Evolutionary conservation across 2,113 vertebrate species (phyloP), one percentile per base, ranked within the genome.

Genomic region (Austrofundulus limnaeus): DNA sequence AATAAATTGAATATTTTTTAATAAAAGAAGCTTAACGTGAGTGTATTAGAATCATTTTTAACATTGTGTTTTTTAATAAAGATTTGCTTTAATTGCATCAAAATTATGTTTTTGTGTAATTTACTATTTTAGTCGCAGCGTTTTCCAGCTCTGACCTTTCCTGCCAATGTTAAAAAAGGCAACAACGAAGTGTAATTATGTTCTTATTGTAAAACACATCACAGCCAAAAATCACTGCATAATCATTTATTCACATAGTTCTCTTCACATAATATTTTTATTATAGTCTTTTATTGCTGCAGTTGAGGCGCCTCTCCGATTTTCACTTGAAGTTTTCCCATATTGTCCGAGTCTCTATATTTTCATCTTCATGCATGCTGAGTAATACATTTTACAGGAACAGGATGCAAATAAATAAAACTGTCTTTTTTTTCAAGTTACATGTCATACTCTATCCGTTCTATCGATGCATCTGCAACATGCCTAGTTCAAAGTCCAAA

Each of bases 341-440:
- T 81, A 80, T 37, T 11, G 76, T 74, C 83, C 68, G 71, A 79
- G 78, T 87, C 72, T 80, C 81, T 82, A 81, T 74, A 78, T 87
- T 85, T 84, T 90, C 81, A 80, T 88, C 80, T 77, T 87, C 85
- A 90, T 79, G 88, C 92, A 93, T 93, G 92, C 91, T 90, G 85
- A 84, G 59, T 85, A 90, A 72, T 77, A 91, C 87, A 90, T 89
- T 88, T 86, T 82, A 90, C 87, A 91, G 90, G 87, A 90, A 89
- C 88, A 83, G 87, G 90, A 90, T 93, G 91, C 91, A 92, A 91
- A 92, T 83, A 88, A 87, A 91, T 87, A 69, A 92, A 91, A 88
- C 72, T 68, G 49, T 86, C 76, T 87, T 70, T 85, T 84, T 72
- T 86, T 83, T 80, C 10, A 8, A 77, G 75, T 82, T 85, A 91